Evolutionary conservation across 1,140 invertebrate species (phyloP), one percentile per base, ranked within the genome.

Genomic region (Listronotus oregonensis): DNA sequence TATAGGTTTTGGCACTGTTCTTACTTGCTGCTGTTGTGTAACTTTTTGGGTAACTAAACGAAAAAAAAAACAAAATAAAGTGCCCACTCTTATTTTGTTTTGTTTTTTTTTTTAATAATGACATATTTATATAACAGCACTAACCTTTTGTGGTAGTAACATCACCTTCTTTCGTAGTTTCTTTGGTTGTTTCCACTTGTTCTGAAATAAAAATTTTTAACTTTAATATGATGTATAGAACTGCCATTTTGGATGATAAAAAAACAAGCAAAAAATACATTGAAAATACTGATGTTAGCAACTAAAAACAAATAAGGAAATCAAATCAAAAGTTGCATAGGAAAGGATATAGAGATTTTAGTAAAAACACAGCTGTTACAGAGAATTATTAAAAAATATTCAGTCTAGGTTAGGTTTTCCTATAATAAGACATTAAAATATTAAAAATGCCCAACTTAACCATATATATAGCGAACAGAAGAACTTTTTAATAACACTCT

Each of bases 21-120:
- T 71, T 72, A 79, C 76, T 58, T 73, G 82, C 17, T 64, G 61
- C 21, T 64, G 61, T 83, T 83, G 78, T 80, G 77, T 83, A 68
- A 82, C 80, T 72, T 81, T 83, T 72, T 86, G 87, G 71, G 83
- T 84, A 74, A 87, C 89, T 91, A 81, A 68, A 84, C 83, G 72
- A 56, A 67, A 76, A 55, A 52, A 17, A 34, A 31, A 40, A 55
- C 34, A 37, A 7, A 27, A 27, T 27, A 27, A 27, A 27, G 5
- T 27, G 21, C 21, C 5, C n/a, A n/a, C 5, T 27, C 21, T 27
- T 27, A 27, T 27, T 27, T n/a, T n/a, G n/a, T n/a, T n/a, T n/a
- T n/a, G n/a, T n/a, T n/a, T n/a, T 27, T 27, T 27, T 27, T 27
- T 5, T 5, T 27, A 27, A 27, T 5, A 3, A 27, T 27, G 5